A percentile compares a stretch with the other conserved stretches of the same genome.
Evolutionary conservation across 2,113 vertebrate genomes (phyloP).

Genomic region (Brienomyrus longianalis): DNA sequence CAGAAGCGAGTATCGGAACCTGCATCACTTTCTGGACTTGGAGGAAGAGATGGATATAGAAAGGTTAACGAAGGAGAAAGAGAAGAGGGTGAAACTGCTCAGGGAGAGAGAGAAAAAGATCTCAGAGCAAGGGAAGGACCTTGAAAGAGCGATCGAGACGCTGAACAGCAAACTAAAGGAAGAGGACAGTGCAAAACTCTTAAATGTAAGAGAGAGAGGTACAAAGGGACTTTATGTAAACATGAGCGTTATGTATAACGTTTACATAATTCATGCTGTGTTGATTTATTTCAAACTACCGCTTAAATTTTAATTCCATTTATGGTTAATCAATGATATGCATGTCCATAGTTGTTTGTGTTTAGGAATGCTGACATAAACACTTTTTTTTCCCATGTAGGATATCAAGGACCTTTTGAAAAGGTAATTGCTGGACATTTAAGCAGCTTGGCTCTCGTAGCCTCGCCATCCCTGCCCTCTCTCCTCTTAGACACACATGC

Average conservation of each 20-base stretch:
- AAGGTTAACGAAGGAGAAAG: conserved; percentile 47
- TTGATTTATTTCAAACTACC: background rate
- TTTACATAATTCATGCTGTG: background rate
- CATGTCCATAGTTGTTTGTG: background rate
- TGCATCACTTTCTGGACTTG: conserved; percentile 58
- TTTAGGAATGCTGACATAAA: background rate
- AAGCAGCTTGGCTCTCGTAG: background rate
- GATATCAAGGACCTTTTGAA: conserved; percentile 64
- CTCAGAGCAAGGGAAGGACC: conserved; percentile 47
- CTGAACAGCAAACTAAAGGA: conserved; percentile 58
- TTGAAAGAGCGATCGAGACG: conserved; percentile 52
- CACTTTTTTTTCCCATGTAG: conserved; percentile 34
- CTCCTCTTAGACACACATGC: background rate
- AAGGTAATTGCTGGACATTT: conserved; percentile 45
- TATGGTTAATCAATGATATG: background rate
- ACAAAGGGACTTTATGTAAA: background rate
- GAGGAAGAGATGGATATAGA: conserved; percentile 55
- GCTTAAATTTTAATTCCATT: background rate
- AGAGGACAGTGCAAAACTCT: conserved; percentile 55
- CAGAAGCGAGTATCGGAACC: conserved; percentile 58
- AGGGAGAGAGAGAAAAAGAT: conserved; percentile 62
- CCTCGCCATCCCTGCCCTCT: background rate
- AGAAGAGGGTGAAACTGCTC: conserved; percentile 53
- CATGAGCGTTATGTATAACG: background rate
- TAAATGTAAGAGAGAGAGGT: conserved; percentile 50